A percentile compares a stretch with the other conserved stretches of the same genome.
Evolutionary conservation across 2,113 vertebrate species (phyloP).

Genomic region (Numida meleagris): DNA sequence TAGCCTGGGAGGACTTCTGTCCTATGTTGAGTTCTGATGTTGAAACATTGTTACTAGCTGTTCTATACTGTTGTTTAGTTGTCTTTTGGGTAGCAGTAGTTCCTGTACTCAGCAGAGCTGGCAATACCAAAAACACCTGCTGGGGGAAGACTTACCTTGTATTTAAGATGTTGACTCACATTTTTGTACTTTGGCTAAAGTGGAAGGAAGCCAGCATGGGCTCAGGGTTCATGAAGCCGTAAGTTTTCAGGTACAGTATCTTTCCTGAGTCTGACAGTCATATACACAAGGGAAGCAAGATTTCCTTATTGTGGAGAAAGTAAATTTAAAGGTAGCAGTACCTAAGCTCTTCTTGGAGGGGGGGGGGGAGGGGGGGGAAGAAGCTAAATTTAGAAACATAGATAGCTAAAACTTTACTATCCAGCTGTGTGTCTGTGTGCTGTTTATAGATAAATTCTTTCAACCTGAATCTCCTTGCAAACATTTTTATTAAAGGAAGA

Average conservation of each 20-base stretch:
- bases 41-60: neutral
- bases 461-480: neutral
- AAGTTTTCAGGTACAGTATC: neutral
- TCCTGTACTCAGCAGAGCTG: neutral
- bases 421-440: neutral
- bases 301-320: neutral
- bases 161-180: neutral
- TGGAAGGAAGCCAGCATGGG: rapidly evolving
- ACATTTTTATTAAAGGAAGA: neutral
- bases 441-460: neutral
- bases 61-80: rapidly evolving
- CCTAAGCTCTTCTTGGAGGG: neutral
- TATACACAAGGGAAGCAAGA: no score
- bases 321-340: neutral
- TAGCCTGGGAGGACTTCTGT: neutral
- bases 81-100: neutral
- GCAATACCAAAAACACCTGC: neutral
- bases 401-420: neutral
- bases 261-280: neutral
- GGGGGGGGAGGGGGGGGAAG: no score
- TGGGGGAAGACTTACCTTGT: neutral
- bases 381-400: neutral
- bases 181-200: neutral
- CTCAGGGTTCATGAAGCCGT: rapidly evolving
- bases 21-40: neutral